phyloP scores from a whole-genome alignment of 2,888 invertebrate genomes.

The Salpingus planirostris region DNA sequence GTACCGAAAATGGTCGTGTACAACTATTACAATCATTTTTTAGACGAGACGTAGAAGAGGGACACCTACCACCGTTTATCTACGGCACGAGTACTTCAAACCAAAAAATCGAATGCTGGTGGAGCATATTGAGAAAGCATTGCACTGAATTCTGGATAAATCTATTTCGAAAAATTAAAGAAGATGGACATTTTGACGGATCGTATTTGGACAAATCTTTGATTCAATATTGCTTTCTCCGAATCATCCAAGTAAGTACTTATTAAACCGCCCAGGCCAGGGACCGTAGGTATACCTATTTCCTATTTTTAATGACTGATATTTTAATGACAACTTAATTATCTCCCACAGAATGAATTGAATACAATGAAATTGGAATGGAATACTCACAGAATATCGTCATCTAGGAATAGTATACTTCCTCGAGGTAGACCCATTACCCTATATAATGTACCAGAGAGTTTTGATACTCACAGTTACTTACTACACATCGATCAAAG shows the following conservation, averaged over 20 bases:
- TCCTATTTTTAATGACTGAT: no score
- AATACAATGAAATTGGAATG: no score
- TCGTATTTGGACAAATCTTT: not conserved
- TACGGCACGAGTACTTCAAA: slow-evolving; percentile 7
- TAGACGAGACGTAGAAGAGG: not conserved
- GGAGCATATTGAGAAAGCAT: slow-evolving; percentile 10
- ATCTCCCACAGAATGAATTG: no score
- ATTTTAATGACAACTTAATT: no score
- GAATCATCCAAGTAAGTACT: not conserved
- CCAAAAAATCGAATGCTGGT: slow-evolving; percentile 9
- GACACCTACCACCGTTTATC: slow-evolving; percentile 3
- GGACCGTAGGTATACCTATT: no score
- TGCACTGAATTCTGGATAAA: slow-evolving; percentile 8
- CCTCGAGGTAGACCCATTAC: no score
- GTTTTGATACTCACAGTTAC: no score
- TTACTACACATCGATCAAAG: no score
- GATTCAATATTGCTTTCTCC: not conserved
- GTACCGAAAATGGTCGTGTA: slow-evolving; percentile 5
- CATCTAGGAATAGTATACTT: no score
- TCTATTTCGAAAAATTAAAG: slow-evolving; percentile 6
- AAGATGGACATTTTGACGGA: slow-evolving; percentile 1
- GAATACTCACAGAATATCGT: no score
- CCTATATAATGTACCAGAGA: no score
- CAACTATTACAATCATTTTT: not conserved
- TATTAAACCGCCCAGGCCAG: no score